A percentile compares a stretch with the other conserved stretches of the same genome.
phyloP scores from a whole-genome alignment of 2,113 vertebrate genomes.

The Lasiurus cinereus region DNA sequence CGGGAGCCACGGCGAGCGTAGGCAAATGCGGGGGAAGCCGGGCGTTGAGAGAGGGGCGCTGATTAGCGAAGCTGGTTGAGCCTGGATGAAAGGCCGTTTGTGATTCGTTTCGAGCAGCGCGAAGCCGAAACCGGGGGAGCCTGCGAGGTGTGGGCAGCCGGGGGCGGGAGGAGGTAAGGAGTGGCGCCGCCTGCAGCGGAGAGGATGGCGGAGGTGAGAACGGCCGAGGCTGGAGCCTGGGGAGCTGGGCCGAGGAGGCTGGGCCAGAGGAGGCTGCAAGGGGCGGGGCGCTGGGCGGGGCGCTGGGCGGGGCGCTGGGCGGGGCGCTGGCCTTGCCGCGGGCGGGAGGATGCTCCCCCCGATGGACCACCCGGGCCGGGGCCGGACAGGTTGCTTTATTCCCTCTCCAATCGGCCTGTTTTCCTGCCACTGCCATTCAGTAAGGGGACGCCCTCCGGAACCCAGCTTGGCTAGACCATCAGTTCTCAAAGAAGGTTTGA shows the following conservation, averaged over 20 bases:
- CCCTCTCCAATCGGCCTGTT: background rate
- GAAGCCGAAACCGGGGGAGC: background rate
- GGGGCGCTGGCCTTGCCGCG: too few species aligned
- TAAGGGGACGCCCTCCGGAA: background rate
- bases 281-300: background rate
- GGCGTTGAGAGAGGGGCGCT: slow-evolving; percentile 12
- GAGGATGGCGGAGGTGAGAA: background rate
- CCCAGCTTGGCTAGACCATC: background rate
- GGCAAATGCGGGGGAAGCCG: background rate
- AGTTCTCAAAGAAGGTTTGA: background rate
- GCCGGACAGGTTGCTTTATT: background rate
- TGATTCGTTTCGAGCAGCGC: slow-evolving; percentile 72
- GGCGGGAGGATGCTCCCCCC: too few species aligned
- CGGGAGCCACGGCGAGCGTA: background rate
- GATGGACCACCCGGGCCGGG: too few species aligned
- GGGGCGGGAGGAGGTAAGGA: background rate
- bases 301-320: background rate
- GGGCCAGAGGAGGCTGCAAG: background rate
- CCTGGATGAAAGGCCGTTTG: slow-evolving; percentile 65
- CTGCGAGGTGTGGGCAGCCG: background rate
- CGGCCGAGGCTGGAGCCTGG: too few species aligned
- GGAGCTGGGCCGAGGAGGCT: too few species aligned
- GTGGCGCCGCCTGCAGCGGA: background rate
- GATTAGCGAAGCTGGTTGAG: slow-evolving; percentile 41
- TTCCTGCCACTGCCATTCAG: background rate